Conservation (phyloP, 2,888 invertebrate species). For the Cantharis nigra region DNA sequence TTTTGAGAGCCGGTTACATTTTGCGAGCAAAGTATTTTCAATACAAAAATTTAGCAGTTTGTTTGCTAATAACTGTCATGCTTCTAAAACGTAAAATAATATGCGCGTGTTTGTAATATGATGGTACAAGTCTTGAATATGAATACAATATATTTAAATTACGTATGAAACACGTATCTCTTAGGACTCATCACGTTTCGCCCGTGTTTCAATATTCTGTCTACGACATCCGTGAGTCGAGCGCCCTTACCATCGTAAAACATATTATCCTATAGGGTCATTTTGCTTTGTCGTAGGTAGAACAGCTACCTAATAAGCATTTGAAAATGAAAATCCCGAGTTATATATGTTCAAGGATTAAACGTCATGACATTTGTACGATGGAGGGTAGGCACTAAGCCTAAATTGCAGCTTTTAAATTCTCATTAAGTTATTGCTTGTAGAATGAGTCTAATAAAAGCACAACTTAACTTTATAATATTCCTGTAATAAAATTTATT, state of each 20-base stretch:
- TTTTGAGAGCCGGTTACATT: background rate
- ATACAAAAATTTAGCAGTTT: background rate
- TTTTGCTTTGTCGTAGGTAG: constrained; percentile 23
- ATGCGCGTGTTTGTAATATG: constrained; percentile 22
- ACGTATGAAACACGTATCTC: constrained; percentile 30
- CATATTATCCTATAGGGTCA: constrained; percentile 25
- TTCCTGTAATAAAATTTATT: background rate
- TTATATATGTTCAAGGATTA: constrained; percentile 24
- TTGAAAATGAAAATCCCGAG: constrained; percentile 29
- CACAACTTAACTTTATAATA: background rate
- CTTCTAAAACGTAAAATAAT: constrained; percentile 6
- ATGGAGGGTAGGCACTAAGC: constrained; percentile 20
- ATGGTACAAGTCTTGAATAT: constrained; percentile 23
- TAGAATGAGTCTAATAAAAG: constrained; percentile 10
- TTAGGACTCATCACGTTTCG: constrained; percentile 28
- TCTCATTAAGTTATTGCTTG: constrained; percentile 21
- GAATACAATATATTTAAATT: constrained; percentile 31
- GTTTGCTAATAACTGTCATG: constrained; percentile 1
- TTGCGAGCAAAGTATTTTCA: background rate
- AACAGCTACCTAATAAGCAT: constrained; percentile 23
- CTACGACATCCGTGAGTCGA: constrained; percentile 24
- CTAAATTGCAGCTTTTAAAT: constrained; percentile 17
- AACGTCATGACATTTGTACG: constrained; percentile 23
- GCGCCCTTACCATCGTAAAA: constrained; percentile 21
- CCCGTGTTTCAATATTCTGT: constrained; percentile 30